Evolutionary conservation across 2,888 invertebrate genomes (phyloP), one percentile per base, ranked within the genome.

Genomic region (Polymixis lichenea): DNA sequence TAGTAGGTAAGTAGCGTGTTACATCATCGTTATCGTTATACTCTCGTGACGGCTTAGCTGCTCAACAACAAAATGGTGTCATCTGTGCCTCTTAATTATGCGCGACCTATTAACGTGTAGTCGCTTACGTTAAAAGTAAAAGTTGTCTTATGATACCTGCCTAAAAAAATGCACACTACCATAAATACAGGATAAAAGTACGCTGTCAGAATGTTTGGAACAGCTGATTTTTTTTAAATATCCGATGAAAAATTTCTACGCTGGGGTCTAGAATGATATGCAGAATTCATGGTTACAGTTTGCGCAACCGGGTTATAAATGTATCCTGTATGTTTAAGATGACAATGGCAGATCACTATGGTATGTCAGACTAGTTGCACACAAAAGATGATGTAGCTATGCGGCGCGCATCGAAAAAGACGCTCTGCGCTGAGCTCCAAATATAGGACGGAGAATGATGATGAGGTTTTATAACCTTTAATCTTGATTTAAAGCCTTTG

Each of bases 21-120:
- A 83, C 55, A 56, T 68, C 67, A 28, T 43, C 49, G 43, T 46
- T 53, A 8, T 56, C 61, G 46, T 53, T 62, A 67, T n/a, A 51
- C 13, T 25, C 32, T 19, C n/a, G 56, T 19, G 51, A 51, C 9
- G 32, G 25, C 28, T 49, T 55, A 11, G 43, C 15, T 49, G 38
- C 28, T 58, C n/a, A n/a, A 25, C 28, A 28, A 49, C 60, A 56
- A 60, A 74, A 71, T 71, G 38, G 64, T 25, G 58, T 58, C 64
- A 60, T 13, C 49, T 68, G 32, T 25, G 53, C n/a, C 53, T 22
- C 60, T 64, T 76, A 67, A 68, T 75, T 58, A 64, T 72, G 72
- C 58, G 61, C 62, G 25, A 25, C 38, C 25, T 66, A 83, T 61
- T 68, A 75, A 22, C 61, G 56, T 56, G 65, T 53, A 67, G 4